Conservation (phyloP, 2,113 vertebrate genomes). For the Salminus brasiliensis region DNA sequence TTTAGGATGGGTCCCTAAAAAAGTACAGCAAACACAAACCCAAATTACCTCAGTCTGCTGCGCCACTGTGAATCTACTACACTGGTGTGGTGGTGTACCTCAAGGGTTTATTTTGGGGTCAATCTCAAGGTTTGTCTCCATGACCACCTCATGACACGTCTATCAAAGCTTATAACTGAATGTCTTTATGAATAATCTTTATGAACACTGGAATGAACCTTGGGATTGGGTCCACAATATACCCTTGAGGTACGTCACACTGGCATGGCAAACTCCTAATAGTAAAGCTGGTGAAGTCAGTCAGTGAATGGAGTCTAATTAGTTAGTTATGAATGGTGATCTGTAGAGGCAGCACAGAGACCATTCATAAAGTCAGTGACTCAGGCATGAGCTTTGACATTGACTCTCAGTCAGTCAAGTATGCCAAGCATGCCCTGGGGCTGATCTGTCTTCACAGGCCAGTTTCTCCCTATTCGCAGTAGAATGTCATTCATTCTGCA, state of each 20-base stretch:
- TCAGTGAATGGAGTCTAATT: no score
- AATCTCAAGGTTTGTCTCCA: slow-evolving; percentile 14
- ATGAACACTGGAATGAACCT: background rate
- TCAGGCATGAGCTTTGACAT: slow-evolving; percentile 19
- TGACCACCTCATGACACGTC: background rate
- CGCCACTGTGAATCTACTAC: background rate
- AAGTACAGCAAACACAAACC: background rate
- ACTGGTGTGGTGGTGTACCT: background rate
- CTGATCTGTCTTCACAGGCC: background rate
- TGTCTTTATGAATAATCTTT: background rate
- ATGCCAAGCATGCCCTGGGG: background rate
- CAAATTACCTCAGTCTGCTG: background rate
- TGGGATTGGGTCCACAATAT: no score
- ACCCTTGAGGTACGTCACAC: no score
- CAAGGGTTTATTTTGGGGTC: background rate
- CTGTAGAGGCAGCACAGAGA: no score
- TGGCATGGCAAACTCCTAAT: no score
- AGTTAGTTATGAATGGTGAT: no score
- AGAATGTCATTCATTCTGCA: slow-evolving; percentile 23
- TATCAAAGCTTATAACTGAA: slow-evolving; percentile 12
- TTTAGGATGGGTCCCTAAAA: background rate
- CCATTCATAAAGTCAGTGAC: background rate
- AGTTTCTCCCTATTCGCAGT: slow-evolving; percentile 12
- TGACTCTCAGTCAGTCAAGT: background rate
- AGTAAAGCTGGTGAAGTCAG: no score